Evolutionary conservation across 2,888 invertebrate species (phyloP).

Genomic region (Beris chalybata): DNA sequence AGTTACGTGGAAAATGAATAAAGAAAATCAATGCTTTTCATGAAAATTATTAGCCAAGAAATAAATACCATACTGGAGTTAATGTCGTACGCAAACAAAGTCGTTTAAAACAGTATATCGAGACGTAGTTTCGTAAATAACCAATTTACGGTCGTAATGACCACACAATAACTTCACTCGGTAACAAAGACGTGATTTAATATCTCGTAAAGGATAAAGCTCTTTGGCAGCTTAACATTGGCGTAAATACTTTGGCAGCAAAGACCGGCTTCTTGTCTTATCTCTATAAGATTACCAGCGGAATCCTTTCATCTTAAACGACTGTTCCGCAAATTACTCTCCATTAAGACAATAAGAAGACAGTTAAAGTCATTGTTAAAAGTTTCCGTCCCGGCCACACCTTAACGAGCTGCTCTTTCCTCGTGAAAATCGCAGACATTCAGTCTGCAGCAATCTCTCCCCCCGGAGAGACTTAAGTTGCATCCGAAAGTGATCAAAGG

Average conservation of each 20-base stretch:
- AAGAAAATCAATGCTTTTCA: constrained; percentile 10
- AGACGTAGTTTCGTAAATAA: too few relatives aligned
- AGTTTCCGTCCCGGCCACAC: constrained; percentile 25
- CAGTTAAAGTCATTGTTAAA: constrained; percentile 26
- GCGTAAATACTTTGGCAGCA: too few relatives aligned
- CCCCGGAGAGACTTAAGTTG: constrained; percentile 5
- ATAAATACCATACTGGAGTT: not conserved
- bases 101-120: not conserved
- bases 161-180: too few relatives aligned
- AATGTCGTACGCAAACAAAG: constrained; percentile 3
- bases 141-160: too few relatives aligned
- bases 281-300: too few relatives aligned
- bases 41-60: constrained; percentile 11
- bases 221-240: too few relatives aligned
- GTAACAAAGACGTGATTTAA: too few relatives aligned
- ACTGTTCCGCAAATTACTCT: constrained; percentile 12
- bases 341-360: constrained; percentile 18
- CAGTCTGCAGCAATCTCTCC: constrained; percentile 21
- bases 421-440: constrained; percentile 15
- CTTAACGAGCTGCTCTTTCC: constrained; percentile 13
- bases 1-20: not conserved
- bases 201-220: too few relatives aligned
- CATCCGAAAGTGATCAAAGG: constrained; percentile 1
- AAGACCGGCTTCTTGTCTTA: too few relatives aligned
- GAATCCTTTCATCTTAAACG: not conserved